phyloP scores from a whole-genome alignment of 2,888 invertebrate species.

The Didymodactylos carnosus region DNA sequence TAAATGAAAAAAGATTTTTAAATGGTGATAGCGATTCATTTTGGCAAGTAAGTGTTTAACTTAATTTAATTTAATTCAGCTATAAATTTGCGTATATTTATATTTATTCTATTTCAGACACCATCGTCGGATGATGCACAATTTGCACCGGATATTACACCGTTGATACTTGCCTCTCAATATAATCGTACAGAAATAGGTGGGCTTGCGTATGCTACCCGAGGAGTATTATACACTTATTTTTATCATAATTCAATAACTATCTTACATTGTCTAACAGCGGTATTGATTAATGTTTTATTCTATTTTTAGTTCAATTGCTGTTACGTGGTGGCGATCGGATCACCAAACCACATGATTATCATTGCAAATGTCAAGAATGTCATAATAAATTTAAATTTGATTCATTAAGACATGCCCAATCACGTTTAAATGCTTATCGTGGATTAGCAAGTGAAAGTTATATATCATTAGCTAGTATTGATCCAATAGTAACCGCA shows the following conservation, averaged over 20 bases:
- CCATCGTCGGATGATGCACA: slow-evolving; percentile 26
- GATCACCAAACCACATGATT: slow-evolving; percentile 28
- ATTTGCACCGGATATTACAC: slow-evolving; percentile 29
- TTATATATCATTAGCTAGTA: slow-evolving; percentile 28
- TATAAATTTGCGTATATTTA: too few species aligned
- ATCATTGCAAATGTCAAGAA: slow-evolving; percentile 26
- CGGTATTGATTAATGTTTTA: too few species aligned
- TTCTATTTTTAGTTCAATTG: slow-evolving; percentile 15
- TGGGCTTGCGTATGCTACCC: background rate
- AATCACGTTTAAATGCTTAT: slow-evolving; percentile 29
- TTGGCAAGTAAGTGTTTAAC: slow-evolving; percentile 27
- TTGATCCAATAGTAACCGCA: slow-evolving; percentile 30
- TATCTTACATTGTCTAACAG: too few species aligned
- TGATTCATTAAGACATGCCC: slow-evolving; percentile 29
- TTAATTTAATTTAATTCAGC: too few species aligned
- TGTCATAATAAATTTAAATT: slow-evolving; percentile 26
- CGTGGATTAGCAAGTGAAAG: slow-evolving; percentile 28
- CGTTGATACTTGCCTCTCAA: slow-evolving; percentile 27
- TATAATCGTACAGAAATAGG: slow-evolving; percentile 29
- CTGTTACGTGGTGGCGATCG: slow-evolving; percentile 24
- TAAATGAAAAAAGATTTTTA: slow-evolving; percentile 28
- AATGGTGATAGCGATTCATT: slow-evolving; percentile 31
- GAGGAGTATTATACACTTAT: too few species aligned
- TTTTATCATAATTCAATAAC: background rate
- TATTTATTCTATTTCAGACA: too few species aligned